Conservation (phyloP, 2,888 invertebrate genomes). For the Osedax fenrisi region DNA sequence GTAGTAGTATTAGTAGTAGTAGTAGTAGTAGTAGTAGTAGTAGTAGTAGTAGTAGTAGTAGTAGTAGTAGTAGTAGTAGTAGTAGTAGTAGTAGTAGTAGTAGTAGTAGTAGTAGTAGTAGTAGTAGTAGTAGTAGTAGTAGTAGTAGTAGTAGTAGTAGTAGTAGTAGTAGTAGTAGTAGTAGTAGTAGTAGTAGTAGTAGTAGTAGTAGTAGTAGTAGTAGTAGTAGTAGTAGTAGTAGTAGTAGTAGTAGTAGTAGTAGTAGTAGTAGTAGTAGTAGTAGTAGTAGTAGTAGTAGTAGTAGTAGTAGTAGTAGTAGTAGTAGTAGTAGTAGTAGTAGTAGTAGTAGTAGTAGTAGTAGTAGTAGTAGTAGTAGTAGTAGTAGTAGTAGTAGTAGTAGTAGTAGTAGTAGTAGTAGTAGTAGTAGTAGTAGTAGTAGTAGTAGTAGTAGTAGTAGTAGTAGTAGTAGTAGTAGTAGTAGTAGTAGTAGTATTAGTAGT, state of each 20-base stretch:
- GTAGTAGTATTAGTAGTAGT: neutral
- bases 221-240: constrained; percentile 25
- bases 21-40: neutral
- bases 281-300: constrained; percentile 23
- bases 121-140: constrained; percentile 21
- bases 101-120: constrained; percentile 22
- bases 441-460: constrained; percentile 24
- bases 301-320: constrained; percentile 17
- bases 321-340: constrained; percentile 19
- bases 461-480: constrained; percentile 21
- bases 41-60: constrained; percentile 25
- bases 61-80: constrained; percentile 18
- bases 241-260: constrained; percentile 26
- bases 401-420: constrained; percentile 25
- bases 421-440: constrained; percentile 25
- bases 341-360: constrained; percentile 26
- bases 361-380: constrained; percentile 25
- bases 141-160: constrained; percentile 21
- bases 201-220: constrained; percentile 3
- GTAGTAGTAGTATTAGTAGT: constrained; percentile 19
- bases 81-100: constrained; percentile 23
- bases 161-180: constrained; percentile 21
- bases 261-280: constrained; percentile 26
- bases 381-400: constrained; percentile 19
- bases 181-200: constrained; percentile 6